Conservation (phyloP, 2,888 invertebrate genomes). For the Boloria selene region DNA sequence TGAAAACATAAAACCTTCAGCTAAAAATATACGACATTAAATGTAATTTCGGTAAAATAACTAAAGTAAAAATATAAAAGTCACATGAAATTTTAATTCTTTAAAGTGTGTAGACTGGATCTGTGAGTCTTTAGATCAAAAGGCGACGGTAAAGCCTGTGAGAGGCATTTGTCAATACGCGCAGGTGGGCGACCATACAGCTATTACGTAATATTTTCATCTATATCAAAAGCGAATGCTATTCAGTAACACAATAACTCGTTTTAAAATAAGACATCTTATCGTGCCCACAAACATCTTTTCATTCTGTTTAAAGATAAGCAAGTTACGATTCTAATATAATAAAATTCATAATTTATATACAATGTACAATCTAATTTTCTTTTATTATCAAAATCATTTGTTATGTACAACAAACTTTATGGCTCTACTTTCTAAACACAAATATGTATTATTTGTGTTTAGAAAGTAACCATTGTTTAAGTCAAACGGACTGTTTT, state of each 20-base stretch:
- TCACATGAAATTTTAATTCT: not conserved
- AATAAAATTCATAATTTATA: slow-evolving; percentile 33
- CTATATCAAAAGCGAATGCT: slow-evolving; percentile 46
- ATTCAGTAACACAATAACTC: slow-evolving; percentile 58
- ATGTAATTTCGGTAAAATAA: not conserved
- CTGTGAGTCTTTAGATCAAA: slow-evolving; percentile 16
- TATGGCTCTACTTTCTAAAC: too few species aligned
- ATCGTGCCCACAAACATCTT: slow-evolving; percentile 20
- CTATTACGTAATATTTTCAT: slow-evolving; percentile 71
- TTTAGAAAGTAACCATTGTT: too few species aligned
- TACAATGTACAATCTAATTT: slow-evolving; percentile 37
- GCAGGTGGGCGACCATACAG: slow-evolving; percentile 66
- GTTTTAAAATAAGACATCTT: slow-evolving; percentile 34
- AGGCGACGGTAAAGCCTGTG: slow-evolving; percentile 47
- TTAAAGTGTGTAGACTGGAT: not conserved
- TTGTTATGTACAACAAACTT: not conserved
- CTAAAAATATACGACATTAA: not conserved
- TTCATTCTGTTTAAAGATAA: slow-evolving; percentile 13
- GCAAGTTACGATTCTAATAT: slow-evolving; percentile 12
- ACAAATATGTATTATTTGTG: too few species aligned
- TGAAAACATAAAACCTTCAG: too few species aligned
- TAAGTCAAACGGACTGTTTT: too few species aligned
- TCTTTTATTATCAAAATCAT: slow-evolving; percentile 41
- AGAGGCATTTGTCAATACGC: slow-evolving; percentile 71
- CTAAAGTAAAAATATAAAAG: not conserved